These are phyloP conservation scores for Anser cygnoides DNA, from an alignment of 2,113 vertebrate species.

Conservation along the genomic window DNA sequence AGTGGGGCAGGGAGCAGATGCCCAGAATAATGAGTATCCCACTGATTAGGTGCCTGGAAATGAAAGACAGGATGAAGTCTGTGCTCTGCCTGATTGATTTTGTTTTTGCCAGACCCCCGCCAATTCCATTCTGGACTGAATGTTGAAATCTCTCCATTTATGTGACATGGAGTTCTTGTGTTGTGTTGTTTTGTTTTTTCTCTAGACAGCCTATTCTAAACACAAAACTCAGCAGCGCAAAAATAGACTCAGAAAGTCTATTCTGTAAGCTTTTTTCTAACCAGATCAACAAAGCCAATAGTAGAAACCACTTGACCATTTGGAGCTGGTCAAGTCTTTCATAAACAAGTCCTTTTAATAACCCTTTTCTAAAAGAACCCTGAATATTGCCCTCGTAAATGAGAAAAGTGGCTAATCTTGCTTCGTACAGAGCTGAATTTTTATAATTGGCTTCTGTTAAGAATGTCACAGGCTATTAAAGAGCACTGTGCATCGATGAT, in stretches of 20 bases:
- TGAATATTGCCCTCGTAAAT: background rate
- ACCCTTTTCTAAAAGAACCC: background rate
- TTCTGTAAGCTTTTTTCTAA: background rate
- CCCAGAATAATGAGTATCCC: background rate
- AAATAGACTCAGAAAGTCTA: background rate
- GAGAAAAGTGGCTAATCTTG: background rate
- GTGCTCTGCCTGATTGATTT: background rate
- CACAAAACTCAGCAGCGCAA: slow-evolving; percentile 10
- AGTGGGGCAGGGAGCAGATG: background rate
- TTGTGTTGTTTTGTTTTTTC: background rate
- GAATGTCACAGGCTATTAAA: slow-evolving; percentile 36
- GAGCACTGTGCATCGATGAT: background rate
- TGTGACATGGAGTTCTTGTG: background rate
- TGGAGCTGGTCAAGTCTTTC: background rate
- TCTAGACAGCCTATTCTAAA: background rate
- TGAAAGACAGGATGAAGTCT: background rate
- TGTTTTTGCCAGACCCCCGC: background rate
- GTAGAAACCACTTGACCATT: background rate
- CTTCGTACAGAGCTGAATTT: slow-evolving; percentile 25
- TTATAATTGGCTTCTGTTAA: slow-evolving; percentile 38
- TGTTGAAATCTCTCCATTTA: slow-evolving; percentile 16
- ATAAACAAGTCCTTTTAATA: slow-evolving; percentile 24
- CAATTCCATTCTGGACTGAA: background rate
- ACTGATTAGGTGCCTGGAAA: slow-evolving; percentile 12
- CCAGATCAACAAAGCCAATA: background rate